Evolutionary conservation across 2,888 invertebrate genomes (phyloP), one percentile per base, ranked within the genome.

Genomic region (Tanytarsus gracilentus): DNA sequence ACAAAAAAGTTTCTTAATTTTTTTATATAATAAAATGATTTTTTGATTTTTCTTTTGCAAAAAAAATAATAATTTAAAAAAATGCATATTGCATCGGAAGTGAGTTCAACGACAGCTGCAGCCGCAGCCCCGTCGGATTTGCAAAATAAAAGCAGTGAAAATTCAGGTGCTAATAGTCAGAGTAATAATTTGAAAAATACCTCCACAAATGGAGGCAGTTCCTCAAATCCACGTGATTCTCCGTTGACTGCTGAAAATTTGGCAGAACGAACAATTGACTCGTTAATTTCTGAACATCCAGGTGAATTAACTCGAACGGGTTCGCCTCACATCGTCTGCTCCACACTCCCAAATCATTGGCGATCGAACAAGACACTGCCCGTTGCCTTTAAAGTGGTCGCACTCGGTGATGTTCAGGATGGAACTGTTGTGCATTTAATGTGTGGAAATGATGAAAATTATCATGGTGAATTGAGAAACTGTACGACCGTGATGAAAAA

Each of bases 361-460:
- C 79, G 98, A 64, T 95, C 86, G 29, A 98, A 98, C 77, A 98
- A 98, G 77, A 95, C 96, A 9, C 78, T 98, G 59, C 97, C 97
- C 63, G 85, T 91, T 64, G 93, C 94, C 58, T 98, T 98, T 77
- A 93, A 94, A 76, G 94, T 95, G 67, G 85, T 95, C 60, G 88
- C 93, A 0, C 77, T 96, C 56, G 93, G 94, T 9, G 94, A 95
- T 68, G 86, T 96, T 51, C 84, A 87, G 66, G 96, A 97, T 73
- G 96, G 96, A 33, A 97, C 97, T 16, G 79, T 91, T 72, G 95
- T 97, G 65, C 90, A 91, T 16, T 88, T 98, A 59, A 78, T 86
- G 60, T 97, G 96, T 23, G 97, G 97, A 23, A 98, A 98, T 74
- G 97, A 98, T 71, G 96, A 98, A 76, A 97, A 96, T 76, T 93